Conservation (phyloP, 1,140 invertebrate species). For the Phymastichus coffea region DNA sequence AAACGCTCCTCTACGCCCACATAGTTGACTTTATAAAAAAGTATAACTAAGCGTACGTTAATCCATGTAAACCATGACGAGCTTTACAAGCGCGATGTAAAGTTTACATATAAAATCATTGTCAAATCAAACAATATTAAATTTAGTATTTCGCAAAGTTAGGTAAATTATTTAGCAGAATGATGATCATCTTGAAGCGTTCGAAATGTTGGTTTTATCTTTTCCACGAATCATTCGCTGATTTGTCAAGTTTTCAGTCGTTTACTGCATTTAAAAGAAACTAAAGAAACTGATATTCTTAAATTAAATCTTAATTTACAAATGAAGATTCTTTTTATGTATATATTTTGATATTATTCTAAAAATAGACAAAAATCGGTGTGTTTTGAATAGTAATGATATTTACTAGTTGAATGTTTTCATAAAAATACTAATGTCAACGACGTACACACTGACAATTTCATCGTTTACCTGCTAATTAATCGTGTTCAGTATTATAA, state of each 20-base stretch:
- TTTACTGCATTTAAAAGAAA: slow-evolving; percentile 26
- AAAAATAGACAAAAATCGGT: slow-evolving; percentile 13
- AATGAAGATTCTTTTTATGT: slow-evolving; percentile 20
- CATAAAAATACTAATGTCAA: slow-evolving; percentile 4
- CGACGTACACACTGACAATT: slow-evolving; percentile 5
- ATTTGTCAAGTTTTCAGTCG: slow-evolving; percentile 24
- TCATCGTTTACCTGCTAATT: slow-evolving; percentile 9
- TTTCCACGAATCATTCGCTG: slow-evolving; percentile 13
- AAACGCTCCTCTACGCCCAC: slow-evolving; percentile 45
- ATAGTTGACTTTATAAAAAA: slow-evolving; percentile 37
- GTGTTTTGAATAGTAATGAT: slow-evolving; percentile 12
- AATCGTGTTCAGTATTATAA: slow-evolving; percentile 25
- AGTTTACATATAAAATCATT: slow-evolving; percentile 4
- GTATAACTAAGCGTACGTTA: slow-evolving; percentile 20
- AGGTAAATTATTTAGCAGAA: background rate
- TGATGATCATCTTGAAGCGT: slow-evolving; percentile 5
- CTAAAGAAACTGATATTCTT: slow-evolving; percentile 10
- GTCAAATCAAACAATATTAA: too few relatives aligned
- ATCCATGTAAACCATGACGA: too few relatives aligned
- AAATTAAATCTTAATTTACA: slow-evolving; percentile 18
- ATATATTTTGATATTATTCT: slow-evolving; percentile 21
- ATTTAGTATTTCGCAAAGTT: slow-evolving; percentile 1
- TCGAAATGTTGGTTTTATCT: slow-evolving; percentile 5
- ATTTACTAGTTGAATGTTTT: slow-evolving; percentile 8
- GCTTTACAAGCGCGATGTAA: slow-evolving; percentile 9